Base-by-base conservation (phyloP, 2,113 vertebrate species). In the Paratilapia polleni region DNA sequence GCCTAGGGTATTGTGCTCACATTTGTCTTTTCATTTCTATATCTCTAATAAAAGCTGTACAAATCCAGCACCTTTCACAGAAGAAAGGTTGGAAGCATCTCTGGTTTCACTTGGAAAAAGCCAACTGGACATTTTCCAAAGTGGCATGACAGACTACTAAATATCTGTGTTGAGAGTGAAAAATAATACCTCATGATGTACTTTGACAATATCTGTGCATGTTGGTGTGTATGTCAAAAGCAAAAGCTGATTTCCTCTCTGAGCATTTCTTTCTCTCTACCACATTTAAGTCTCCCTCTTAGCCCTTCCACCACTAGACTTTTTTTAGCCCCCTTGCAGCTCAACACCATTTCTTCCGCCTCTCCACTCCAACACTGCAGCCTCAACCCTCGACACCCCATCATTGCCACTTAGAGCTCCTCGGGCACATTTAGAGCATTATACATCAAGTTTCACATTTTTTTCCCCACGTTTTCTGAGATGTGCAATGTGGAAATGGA, bases 21-120 rank as follows among this genome's bases (percentile, higher is more conserved):
- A 19, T 90, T 82, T 85, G 66, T 81, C 61, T 90, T 79, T 87
- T 79, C 22, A 74, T 83, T 79, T 77, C 22, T 81, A 14, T 26
- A 62, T 73, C 63, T 82, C 34, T 20, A 28, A 49, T 76, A 76
- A 36, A 60, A 74, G 77, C 84, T 84, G 73, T 54, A 76, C 68
- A 13, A 81, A 84, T 61, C 31, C 47, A 17, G 62, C 54, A 63
- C 56, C 22, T 82, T 66, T 82, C 14, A 54, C 15, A 75, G 38
- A 59, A 28, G 58, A 61, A 83, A 54, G 56, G n/a, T 36, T 54
- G 24, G 22, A 31, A 61, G 36, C 56, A 36, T 62, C 74, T 43
- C 8, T 47, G 28, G 24, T 78, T 86, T 78, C 52, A 60, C 75
- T 41, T 47, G 43, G 20, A 70, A 70, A 73, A 63, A 56, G 76